Conservation (phyloP, 2,888 invertebrate species). For the Pyrocoelia pectoralis region DNA sequence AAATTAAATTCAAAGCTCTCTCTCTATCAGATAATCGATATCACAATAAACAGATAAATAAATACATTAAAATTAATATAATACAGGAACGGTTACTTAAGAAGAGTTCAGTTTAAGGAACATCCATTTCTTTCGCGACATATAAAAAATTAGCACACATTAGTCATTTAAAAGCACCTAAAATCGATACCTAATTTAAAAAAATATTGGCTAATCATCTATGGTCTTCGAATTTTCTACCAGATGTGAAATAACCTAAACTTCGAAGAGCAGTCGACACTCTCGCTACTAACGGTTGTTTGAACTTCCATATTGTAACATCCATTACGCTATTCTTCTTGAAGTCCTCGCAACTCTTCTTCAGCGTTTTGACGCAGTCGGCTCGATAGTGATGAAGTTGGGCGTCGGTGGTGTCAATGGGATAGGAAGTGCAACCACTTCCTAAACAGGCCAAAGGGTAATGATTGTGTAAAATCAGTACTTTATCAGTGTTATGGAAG, state of each 20-base stretch:
- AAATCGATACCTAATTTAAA: neutral
- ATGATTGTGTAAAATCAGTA: slow-evolving; percentile 86
- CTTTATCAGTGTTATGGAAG: slow-evolving; percentile 86
- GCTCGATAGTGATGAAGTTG: slow-evolving; percentile 91
- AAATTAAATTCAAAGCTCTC: slow-evolving; percentile 6
- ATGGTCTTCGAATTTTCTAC: slow-evolving; percentile 26
- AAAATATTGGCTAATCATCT: slow-evolving; percentile 21
- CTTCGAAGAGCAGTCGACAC: slow-evolving; percentile 71
- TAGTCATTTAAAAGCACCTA: slow-evolving; percentile 24
- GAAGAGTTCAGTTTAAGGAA: slow-evolving; percentile 22
- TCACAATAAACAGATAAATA: slow-evolving; percentile 19
- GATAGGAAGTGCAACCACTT: slow-evolving; percentile 76
- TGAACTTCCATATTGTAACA: slow-evolving; percentile 83
- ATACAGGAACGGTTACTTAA: slow-evolving; percentile 30
- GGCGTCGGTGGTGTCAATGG: slow-evolving; percentile 78
- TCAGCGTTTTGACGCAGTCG: slow-evolving; percentile 83
- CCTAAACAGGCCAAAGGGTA: slow-evolving; percentile 68
- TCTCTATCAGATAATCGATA: neutral
- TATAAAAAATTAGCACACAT: slow-evolving; percentile 12
- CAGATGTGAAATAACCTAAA: slow-evolving; percentile 70
- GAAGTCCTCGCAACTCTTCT: slow-evolving; percentile 80
- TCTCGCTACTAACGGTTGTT: slow-evolving; percentile 72
- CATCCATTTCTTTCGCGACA: slow-evolving; percentile 15
- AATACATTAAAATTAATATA: slow-evolving; percentile 30
- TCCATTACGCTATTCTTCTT: slow-evolving; percentile 79